Percentiles rank a stretch among this genome's conserved stretches.
Conservation (phyloP, 2,888 invertebrate species). For the Synanthedon vespiformis region DNA sequence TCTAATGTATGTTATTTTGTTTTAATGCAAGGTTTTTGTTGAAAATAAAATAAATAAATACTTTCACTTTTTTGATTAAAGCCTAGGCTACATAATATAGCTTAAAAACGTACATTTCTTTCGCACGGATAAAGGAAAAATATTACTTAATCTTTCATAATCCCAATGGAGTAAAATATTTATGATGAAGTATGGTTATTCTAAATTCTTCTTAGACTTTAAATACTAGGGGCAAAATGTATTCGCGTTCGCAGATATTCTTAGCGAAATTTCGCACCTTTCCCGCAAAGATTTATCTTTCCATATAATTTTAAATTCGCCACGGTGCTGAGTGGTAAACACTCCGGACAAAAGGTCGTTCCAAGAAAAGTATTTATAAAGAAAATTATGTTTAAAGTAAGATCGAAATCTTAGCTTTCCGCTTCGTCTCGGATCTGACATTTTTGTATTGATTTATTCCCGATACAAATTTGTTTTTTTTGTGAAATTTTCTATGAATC, state of each 20-base stretch:
- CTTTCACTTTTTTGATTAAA: too few species aligned
- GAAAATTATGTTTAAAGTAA: constrained; percentile 29
- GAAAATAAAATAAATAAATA: too few species aligned
- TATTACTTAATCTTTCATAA: constrained; percentile 19
- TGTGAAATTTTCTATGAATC: constrained; percentile 12
- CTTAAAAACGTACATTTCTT: too few species aligned
- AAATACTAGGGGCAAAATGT: constrained; percentile 7
- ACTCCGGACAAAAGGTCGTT: constrained; percentile 22
- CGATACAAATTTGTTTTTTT: constrained; percentile 8
- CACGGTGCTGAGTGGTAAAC: constrained; percentile 18
- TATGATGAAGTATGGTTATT: constrained; percentile 21
- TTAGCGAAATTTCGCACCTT: constrained; percentile 12
- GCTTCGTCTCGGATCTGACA: constrained; percentile 11
- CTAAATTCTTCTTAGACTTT: constrained; percentile 22
- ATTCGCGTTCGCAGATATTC: constrained; percentile 6
- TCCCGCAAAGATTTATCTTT: constrained; percentile 18
- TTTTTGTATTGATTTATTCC: constrained; percentile 18
- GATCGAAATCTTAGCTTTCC: constrained; percentile 26
- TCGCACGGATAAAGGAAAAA: not conserved
- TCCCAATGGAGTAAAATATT: constrained; percentile 18
- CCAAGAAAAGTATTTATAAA: constrained; percentile 23
- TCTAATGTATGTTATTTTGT: too few species aligned
- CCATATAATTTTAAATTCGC: constrained; percentile 23
- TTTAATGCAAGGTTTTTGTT: too few species aligned
- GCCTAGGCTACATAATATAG: too few species aligned